Evolutionary conservation across 2,797 vertebrate genomes (phyloP), one percentile per base, ranked within the genome.

Genomic region (Rhynchonycteris naso): DNA sequence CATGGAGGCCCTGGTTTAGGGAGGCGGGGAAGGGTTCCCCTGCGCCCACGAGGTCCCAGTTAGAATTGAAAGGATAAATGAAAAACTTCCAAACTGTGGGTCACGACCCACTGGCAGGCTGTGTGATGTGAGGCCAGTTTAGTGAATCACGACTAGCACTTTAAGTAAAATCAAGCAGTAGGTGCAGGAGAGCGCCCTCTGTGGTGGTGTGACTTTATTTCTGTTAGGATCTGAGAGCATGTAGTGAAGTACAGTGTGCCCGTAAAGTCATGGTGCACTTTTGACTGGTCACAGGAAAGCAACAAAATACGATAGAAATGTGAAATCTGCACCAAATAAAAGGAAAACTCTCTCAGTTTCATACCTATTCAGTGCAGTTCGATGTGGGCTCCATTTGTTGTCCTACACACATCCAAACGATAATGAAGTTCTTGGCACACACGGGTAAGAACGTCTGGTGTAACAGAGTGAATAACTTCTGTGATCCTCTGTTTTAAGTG

Each of bases 11-110:
- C 7, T 35, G 12, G 6, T 35, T 52, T 52, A 14, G 54, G 68
- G 61, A 69, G 56, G 30, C 28, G 35, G 43, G 19, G 33, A 58
- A 33, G 21, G 4, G 16, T 88, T 33, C 4, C 61, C 26, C 14
- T 28, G 56, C 66, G 69, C 47, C 18, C 9, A 30, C 0, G 0
- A 2, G 24, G 24, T 56, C 21, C 22, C 18, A 50, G 5, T 10
- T 61, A 72, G 21, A 63, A 50, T 30, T 69, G 35, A 88, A 75
- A 79, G 24, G 21, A 50, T 54, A 63, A 52, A 71, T 50, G 47
- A 52, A 76, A 81, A 54, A 14, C 35, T 69, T 71, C 71, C 26
- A 33, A 11, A 43, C 10, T 38, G 26, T 58, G 54, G 61, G 38
- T 47, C 22, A 7, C 35, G 65, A 74, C 56, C 24, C 18, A 14